phyloP scores from a whole-genome alignment of 1,140 invertebrate genomes.

The Protaetia brevitarsis region DNA sequence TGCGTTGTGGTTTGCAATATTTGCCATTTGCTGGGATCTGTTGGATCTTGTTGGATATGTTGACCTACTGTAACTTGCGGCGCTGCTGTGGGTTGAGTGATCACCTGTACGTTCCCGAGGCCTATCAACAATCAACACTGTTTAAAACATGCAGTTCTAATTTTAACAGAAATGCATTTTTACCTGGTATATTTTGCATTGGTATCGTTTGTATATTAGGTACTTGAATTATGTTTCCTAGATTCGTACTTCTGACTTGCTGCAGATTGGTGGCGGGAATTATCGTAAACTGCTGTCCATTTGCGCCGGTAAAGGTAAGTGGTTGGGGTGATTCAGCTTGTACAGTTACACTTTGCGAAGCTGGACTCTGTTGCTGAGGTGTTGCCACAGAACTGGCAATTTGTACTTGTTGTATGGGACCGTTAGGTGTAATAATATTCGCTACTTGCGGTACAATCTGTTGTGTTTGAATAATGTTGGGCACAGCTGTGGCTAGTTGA shows the following conservation, averaged over 20 bases:
- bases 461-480: constrained; percentile 55
- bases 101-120: constrained; percentile 73
- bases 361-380: constrained; percentile 30
- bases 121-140: constrained; percentile 52
- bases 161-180: background rate
- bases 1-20: constrained; percentile 59
- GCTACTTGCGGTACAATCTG: constrained; percentile 68
- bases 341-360: constrained; percentile 41
- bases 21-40: constrained; percentile 78
- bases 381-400: constrained; percentile 52
- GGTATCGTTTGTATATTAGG: constrained; percentile 47
- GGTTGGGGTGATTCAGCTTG: constrained; percentile 48
- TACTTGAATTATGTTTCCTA: constrained; percentile 47
- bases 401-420: constrained; percentile 74
- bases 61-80: constrained; percentile 52
- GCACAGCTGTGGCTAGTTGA: constrained; percentile 63
- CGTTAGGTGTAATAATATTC: constrained; percentile 81
- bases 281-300: constrained; percentile 69
- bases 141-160: no score
- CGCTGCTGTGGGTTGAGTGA: constrained; percentile 52
- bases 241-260: constrained; percentile 39
- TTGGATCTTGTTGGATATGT: constrained; percentile 70
- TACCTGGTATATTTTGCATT: constrained; percentile 48
- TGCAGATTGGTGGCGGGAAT: constrained; percentile 62
- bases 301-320: constrained; percentile 62